Conservation (phyloP, 2,113 vertebrate species). For the rabbit (Oryctolagus cuniculus) region DNA sequence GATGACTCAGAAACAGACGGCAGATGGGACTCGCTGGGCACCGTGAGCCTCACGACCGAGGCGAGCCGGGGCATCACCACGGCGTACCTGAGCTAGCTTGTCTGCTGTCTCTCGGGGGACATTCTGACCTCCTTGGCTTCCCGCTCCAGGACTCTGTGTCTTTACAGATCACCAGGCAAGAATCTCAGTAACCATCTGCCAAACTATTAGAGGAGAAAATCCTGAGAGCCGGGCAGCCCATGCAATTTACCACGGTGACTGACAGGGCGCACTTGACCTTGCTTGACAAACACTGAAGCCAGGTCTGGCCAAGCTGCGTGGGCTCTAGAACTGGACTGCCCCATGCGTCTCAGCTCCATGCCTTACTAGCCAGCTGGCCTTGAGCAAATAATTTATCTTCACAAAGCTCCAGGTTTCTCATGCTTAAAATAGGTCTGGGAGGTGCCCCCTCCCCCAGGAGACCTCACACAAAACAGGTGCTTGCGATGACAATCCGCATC, state of each 20-base stretch:
- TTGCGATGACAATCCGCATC: rapidly evolving
- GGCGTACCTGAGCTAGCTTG: not conserved
- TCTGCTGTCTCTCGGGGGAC: conserved; percentile 1
- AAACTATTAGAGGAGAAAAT: not conserved
- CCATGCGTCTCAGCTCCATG: not conserved
- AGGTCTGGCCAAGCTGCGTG: not conserved
- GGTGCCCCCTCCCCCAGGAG: not conserved
- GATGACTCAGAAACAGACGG: conserved; percentile 26
- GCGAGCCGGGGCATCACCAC: not conserved
- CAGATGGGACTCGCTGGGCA: not conserved
- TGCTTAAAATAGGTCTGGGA: not conserved
- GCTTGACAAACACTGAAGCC: not conserved
- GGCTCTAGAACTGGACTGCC: not conserved
- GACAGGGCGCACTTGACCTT: conserved; percentile 50
- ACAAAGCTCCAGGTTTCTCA: not conserved
- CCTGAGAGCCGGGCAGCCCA: not conserved
- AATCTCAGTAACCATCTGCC: not conserved
- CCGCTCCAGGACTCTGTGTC: not conserved
- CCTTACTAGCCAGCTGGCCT: not conserved
- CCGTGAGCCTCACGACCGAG: rapidly evolving
- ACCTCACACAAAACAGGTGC: not conserved
- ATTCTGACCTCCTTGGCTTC: conserved; percentile 53
- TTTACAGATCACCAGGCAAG: not conserved
- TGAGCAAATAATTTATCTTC: not conserved
- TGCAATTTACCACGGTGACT: not conserved